Percentiles rank a stretch among this genome's conserved stretches.
phyloP scores from a whole-genome alignment of 2,113 vertebrate genomes.

The Erinaceus europaeus region DNA sequence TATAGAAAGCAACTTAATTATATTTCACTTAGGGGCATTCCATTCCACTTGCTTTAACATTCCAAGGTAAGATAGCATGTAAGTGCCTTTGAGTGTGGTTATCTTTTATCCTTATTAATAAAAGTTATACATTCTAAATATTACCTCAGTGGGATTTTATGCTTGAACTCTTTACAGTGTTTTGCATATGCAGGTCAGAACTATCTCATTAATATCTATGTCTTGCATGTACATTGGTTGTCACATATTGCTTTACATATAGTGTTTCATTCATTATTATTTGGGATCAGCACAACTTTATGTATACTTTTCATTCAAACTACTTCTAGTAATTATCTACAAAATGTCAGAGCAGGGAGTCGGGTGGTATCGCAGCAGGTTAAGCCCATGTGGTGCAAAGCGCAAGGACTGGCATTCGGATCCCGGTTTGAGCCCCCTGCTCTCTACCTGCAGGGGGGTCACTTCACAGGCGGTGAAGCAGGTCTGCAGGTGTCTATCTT shows the following conservation, averaged over 20 bases:
- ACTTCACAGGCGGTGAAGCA: no score
- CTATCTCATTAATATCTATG: neutral
- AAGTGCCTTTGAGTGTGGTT: neutral
- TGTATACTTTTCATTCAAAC: neutral
- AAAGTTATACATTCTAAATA: neutral
- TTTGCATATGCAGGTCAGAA: neutral
- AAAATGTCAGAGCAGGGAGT: no score
- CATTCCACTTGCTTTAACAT: neutral
- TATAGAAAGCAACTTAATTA: constrained; percentile 10
- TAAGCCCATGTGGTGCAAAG: no score
- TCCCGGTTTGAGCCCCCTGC: no score
- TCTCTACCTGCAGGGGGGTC: no score
- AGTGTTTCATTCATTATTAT: neutral
- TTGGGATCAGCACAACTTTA: neutral
- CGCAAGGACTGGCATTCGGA: no score
- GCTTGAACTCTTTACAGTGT: neutral
- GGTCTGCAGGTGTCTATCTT: no score
- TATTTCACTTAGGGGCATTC: neutral
- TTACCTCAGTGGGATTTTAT: neutral
- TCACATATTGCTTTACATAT: neutral
- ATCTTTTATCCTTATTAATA: neutral
- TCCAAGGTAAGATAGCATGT: neutral
- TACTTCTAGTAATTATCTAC: neutral
- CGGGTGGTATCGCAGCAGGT: no score
- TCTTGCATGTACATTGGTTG: neutral